phyloP scores from a whole-genome alignment of 2,888 invertebrate species.

The Oithona nana region DNA sequence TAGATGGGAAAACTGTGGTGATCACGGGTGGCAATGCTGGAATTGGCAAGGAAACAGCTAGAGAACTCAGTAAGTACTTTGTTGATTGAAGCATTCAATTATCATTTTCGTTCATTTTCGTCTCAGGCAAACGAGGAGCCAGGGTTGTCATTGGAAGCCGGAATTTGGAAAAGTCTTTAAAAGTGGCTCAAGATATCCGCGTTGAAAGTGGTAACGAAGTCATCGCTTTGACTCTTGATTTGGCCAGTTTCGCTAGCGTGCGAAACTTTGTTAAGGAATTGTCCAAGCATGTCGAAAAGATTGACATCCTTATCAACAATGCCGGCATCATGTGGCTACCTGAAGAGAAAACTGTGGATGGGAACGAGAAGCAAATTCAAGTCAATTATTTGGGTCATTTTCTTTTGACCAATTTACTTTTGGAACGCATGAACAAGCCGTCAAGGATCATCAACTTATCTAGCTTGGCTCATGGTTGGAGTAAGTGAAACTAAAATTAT shows the following conservation, averaged over 20 bases:
- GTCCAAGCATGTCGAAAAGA: neutral
- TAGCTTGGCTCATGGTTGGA: neutral
- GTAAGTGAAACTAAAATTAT: too few species aligned
- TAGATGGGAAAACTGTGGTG: constrained; percentile 7
- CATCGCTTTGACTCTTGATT: neutral
- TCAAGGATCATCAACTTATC: neutral
- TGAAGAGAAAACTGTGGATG: neutral
- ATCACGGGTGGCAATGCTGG: neutral
- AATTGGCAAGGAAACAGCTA: neutral
- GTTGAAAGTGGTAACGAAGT: neutral
- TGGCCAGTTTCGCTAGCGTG: neutral
- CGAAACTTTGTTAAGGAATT: neutral
- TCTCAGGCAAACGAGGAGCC: neutral
- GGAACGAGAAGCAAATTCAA: neutral
- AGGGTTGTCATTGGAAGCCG: neutral
- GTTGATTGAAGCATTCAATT: neutral
- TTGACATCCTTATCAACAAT: constrained; percentile 1
- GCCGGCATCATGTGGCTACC: neutral
- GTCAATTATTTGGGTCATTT: neutral
- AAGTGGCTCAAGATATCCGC: neutral
- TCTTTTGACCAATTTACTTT: neutral
- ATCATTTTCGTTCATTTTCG: neutral
- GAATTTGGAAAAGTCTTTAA: neutral
- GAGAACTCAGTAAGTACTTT: neutral
- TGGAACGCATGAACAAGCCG: neutral